Evolutionary conservation across 1,140 invertebrate species (phyloP).

Genomic region (Drosophila azteca): DNA sequence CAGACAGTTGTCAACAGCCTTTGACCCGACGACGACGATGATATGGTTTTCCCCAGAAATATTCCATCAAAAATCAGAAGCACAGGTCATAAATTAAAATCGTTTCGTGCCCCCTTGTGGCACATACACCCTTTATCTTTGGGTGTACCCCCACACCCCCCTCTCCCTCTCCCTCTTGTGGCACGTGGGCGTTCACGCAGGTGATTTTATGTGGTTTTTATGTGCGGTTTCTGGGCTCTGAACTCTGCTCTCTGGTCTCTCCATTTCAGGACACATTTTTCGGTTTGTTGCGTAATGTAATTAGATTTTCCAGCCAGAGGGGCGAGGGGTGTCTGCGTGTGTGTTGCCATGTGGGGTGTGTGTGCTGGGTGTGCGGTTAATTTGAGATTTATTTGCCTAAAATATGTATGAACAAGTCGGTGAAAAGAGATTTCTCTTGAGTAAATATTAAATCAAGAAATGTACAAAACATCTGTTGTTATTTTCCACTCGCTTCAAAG

Average conservation of each 20-base stretch:
- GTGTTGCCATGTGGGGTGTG: not conserved
- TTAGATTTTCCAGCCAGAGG: slow-evolving; percentile 21
- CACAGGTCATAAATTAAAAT: slow-evolving; percentile 55
- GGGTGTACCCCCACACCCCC: too few species aligned
- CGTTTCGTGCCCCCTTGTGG: not conserved
- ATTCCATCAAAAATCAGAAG: slow-evolving; percentile 52
- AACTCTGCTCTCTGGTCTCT: not conserved
- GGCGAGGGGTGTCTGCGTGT: not conserved
- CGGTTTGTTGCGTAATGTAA: slow-evolving; percentile 33
- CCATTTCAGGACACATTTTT: slow-evolving; percentile 12
- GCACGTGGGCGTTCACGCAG: slow-evolving; percentile 40
- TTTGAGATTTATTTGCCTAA: slow-evolving; percentile 42
- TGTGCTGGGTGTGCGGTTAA: slow-evolving; percentile 12
- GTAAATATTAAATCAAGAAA: not conserved
- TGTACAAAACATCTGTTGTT: not conserved
- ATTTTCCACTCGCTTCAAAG: not conserved
- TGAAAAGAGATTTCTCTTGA: not conserved
- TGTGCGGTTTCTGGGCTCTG: slow-evolving; percentile 14
- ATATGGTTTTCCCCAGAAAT: slow-evolving; percentile 42
- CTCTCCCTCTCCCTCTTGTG: not conserved
- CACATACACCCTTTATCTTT: not conserved
- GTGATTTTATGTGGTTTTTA: slow-evolving; percentile 57
- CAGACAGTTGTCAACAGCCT: slow-evolving; percentile 56
- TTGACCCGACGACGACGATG: not conserved
- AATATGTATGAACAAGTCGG: slow-evolving; percentile 21